Evolutionary conservation across 30 jellyfish, hydroid and myxozoan genomes (phyloP).

Genomic region (Hydractinia echinata): DNA sequence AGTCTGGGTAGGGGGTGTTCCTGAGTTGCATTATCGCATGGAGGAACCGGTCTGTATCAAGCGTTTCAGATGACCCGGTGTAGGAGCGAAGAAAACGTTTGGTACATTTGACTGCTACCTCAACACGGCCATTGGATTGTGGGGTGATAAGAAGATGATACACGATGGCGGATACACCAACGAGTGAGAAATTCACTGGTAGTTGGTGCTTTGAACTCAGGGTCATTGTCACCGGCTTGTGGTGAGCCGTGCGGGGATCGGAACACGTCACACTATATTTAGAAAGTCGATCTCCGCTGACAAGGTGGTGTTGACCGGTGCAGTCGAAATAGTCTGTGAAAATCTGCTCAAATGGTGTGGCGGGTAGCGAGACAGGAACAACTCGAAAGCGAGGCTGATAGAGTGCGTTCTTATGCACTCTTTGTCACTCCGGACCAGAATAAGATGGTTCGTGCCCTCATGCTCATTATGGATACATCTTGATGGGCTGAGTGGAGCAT

Average conservation of each 20-base stretch:
- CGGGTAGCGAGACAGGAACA: not conserved
- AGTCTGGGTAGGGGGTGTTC: not conserved
- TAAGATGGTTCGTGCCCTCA: too few relatives aligned
- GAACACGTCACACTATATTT: too few relatives aligned
- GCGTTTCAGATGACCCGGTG: not conserved
- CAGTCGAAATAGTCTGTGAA: not conserved
- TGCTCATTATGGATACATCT: too few relatives aligned
- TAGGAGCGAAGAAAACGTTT: not conserved
- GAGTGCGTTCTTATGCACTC: too few relatives aligned
- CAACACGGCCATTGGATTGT: not conserved
- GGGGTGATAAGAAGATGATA: not conserved
- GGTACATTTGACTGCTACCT: not conserved
- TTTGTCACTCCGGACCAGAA: too few relatives aligned
- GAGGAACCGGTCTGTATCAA: not conserved
- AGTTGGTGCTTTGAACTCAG: too few relatives aligned
- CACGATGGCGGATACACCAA: not conserved
- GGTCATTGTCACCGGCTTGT: conserved; percentile 9
- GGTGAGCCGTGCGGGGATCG: too few relatives aligned
- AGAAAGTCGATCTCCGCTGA: too few relatives aligned
- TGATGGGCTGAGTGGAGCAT: too few relatives aligned
- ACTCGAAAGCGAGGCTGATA: too few relatives aligned
- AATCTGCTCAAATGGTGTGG: conserved; percentile 9
- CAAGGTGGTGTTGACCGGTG: too few relatives aligned
- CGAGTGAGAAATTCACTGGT: too few relatives aligned
- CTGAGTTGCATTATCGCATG: not conserved